Conservation (phyloP, 2,797 vertebrate species). For the Cuculus canorus region DNA sequence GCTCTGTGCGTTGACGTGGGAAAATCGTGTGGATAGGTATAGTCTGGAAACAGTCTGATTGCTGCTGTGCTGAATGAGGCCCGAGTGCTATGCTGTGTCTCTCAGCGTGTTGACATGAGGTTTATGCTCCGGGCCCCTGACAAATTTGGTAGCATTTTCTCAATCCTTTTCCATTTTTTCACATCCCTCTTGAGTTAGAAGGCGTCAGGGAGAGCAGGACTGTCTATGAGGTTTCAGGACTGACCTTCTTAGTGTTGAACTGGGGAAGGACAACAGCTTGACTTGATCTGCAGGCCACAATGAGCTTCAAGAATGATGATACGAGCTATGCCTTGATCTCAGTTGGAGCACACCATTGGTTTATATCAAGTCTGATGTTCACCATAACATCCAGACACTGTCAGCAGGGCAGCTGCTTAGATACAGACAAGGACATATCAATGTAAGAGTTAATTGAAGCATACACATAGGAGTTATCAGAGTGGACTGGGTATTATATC, state of each 20-base stretch:
- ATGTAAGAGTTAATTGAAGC: neutral
- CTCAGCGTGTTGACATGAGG: neutral
- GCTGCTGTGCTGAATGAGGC: neutral
- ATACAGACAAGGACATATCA: neutral
- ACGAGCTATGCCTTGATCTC: neutral
- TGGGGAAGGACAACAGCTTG: neutral
- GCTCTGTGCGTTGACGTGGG: neutral
- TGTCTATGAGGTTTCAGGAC: neutral
- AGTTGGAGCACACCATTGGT: neutral
- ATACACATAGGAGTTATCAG: neutral
- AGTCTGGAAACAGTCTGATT: neutral
- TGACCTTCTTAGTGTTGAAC: neutral
- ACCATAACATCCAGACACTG: rapidly evolving
- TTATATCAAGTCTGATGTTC: neutral
- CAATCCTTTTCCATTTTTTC: neutral
- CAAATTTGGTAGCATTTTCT: neutral
- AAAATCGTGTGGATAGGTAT: neutral
- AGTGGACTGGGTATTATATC: neutral
- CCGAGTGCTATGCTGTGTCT: neutral
- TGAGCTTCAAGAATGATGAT: neutral
- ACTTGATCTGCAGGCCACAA: neutral
- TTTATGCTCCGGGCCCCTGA: rapidly evolving
- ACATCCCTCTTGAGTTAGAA: neutral
- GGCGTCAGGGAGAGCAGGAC: neutral
- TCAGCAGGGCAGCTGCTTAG: neutral